Percentiles rank a stretch among this genome's conserved stretches.
Evolutionary conservation across 2,797 vertebrate species (phyloP).

Genomic region (Hoplostethus atlanticus): DNA sequence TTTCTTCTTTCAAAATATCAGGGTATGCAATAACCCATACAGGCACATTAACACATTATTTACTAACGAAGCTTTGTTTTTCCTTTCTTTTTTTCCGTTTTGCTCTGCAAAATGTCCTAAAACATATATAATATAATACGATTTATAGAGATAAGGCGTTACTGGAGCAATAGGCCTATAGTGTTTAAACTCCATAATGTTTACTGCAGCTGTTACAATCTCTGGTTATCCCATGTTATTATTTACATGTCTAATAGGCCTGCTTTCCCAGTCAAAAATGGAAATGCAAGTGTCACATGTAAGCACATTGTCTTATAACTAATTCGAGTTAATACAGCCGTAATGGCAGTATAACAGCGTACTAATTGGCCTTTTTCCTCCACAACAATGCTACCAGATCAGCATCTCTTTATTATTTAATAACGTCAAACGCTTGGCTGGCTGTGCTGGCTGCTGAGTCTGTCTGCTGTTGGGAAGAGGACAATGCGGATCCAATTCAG

Average conservation of each 20-base stretch:
- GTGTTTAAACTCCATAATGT: neutral
- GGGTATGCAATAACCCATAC: no score
- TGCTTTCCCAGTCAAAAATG: conserved; percentile 13
- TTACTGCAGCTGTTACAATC: neutral
- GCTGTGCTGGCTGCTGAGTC: conserved; percentile 88
- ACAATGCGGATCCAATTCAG: conserved; percentile 90
- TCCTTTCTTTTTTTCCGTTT: neutral
- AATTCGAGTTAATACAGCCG: conserved; percentile 95
- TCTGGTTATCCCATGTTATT: neutral
- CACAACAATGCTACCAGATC: conserved; percentile 90
- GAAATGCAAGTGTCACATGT: conserved; percentile 55
- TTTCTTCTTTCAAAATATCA: no score
- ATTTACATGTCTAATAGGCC: conserved; percentile 2
- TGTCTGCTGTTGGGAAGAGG: conserved; percentile 85
- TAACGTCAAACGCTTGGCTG: conserved; percentile 95
- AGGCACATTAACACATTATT: no score
- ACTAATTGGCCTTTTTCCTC: conserved; percentile 92
- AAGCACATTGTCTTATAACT: conserved; percentile 90
- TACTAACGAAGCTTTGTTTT: no score
- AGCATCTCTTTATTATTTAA: conserved; percentile 98
- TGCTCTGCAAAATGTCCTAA: no score
- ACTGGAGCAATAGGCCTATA: no score
- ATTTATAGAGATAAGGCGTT: neutral
- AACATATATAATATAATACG: neutral
- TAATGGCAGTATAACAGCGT: conserved; percentile 92